phyloP scores from a whole-genome alignment of 2,797 vertebrate genomes.

The Acipenser ruthenus region DNA sequence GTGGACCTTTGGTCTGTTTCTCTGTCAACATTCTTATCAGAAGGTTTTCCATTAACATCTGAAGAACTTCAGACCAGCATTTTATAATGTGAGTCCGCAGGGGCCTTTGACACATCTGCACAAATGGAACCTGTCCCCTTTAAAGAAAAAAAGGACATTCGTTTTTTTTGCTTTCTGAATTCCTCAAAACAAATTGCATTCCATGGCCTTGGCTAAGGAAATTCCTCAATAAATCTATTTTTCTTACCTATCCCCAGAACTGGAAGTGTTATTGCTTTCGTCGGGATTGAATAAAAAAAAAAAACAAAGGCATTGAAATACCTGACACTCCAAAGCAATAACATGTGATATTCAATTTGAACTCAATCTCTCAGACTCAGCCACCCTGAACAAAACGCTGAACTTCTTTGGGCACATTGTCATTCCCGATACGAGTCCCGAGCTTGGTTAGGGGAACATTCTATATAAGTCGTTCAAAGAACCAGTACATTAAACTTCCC shows the following conservation, averaged over 20 bases:
- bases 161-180: conserved; percentile 11
- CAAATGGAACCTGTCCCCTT: conserved; percentile 17
- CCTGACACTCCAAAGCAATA: not conserved
- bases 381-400: not conserved
- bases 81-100: not conserved
- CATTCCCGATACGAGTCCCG: not conserved
- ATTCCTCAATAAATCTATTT: conserved; percentile 32
- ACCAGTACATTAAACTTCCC: conserved; percentile 9
- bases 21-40: too few relatives aligned
- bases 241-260: conserved; percentile 20
- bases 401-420: not conserved
- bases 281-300: conserved; percentile 19
- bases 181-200: conserved; percentile 26
- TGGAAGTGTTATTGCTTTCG: conserved; percentile 23
- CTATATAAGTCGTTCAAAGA: conserved; percentile 9
- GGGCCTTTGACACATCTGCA: not conserved
- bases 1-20: too few relatives aligned
- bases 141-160: conserved; percentile 26
- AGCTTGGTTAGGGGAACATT: not conserved
- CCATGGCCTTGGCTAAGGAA: conserved; percentile 26
- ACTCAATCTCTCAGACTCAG: not conserved
- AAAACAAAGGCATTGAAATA: conserved; percentile 8
- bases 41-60: too few relatives aligned
- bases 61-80: too few relatives aligned
- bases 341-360: conserved; percentile 3